phyloP scores from a whole-genome alignment of 1,140 invertebrate species.

The Oscheius sp. region DNA sequence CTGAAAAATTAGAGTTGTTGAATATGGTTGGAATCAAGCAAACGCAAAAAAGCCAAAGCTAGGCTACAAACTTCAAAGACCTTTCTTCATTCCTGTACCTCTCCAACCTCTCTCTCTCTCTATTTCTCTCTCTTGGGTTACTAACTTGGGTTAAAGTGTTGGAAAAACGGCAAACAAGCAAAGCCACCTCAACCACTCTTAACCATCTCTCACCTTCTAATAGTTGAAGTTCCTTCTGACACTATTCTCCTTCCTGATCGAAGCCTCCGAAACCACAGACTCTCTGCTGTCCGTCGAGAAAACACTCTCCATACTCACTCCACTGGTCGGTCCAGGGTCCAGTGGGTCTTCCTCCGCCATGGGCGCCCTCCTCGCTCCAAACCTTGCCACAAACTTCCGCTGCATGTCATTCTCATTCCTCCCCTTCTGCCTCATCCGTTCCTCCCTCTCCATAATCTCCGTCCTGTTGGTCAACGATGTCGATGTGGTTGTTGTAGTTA shows the following conservation, averaged over 20 bases:
- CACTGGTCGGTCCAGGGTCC: conserved; percentile 10
- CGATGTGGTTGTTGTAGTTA: conserved; percentile 17
- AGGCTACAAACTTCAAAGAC: too few relatives aligned
- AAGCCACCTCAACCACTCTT: not conserved
- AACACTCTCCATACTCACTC: conserved; percentile 13
- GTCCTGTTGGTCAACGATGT: conserved; percentile 5
- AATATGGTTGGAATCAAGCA: not conserved
- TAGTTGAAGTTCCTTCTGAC: conserved; percentile 19
- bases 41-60: too few relatives aligned
- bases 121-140: too few relatives aligned
- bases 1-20: not conserved
- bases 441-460: conserved; percentile 4
- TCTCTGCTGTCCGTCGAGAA: conserved; percentile 19
- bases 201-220: too few relatives aligned
- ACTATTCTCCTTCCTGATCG: not conserved
- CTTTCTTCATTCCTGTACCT: too few relatives aligned
- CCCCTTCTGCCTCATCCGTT: not conserved
- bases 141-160: too few relatives aligned
- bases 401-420: conserved; percentile 28
- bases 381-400: conserved; percentile 24
- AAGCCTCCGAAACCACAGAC: conserved; percentile 17
- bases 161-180: too few relatives aligned
- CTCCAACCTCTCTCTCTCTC: too few relatives aligned
- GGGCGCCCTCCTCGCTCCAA: conserved; percentile 27
- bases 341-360: conserved; percentile 19